Base-by-base conservation (phyloP, 2,888 invertebrate genomes). In the Hymenopus coronatus region DNA sequence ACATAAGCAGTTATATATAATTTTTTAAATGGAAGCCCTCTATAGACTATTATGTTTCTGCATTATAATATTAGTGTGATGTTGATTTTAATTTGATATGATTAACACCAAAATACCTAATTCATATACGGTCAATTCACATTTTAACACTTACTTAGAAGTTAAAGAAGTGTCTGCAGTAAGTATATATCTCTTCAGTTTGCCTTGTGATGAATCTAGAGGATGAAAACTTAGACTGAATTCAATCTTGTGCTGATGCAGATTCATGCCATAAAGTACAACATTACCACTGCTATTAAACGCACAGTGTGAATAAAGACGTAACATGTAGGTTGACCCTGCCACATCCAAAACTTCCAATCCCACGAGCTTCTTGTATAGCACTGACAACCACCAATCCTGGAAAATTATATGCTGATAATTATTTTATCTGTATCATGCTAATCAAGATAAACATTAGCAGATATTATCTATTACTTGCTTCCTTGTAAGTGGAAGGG, bases 271-370 rank as follows among this genome's bases (percentile, higher is more conserved):
- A 88, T 91, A 92, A 14, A 92, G 33, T 12, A 91, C 91, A 25
- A 91, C 89, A 33, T 90, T 84, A 12, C 90, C 91, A 70, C 83
- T 8, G 9, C 81, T 28, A 14, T 84, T 88, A 20, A 70, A 20
- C 0, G 96, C 93, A 92, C 97, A 97, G 91, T 97, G 97, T 81
- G 95, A 96, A 93, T 97, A 97, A 91, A 96, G 93, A 91, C 97
- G 92, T 1, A 70, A 70, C 94, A 83, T 15, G 90, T 90, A 3
- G 28, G n/a, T 40, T 28, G 40, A 85, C 20, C 85, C 90, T 46
- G 28, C 93, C 20, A 88, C 70, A 28, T 87, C 33, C 28, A 97
- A 92, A 0, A 97, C 96, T 92, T 94, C 94, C 83, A 93, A 93
- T 0, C 96, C 96, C 8, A 97, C 96, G 25, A 97, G 93, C 91